Evolutionary conservation across 2,888 invertebrate genomes (phyloP), one percentile per base, ranked within the genome.

Genomic region (Ctenicera cuprea): DNA sequence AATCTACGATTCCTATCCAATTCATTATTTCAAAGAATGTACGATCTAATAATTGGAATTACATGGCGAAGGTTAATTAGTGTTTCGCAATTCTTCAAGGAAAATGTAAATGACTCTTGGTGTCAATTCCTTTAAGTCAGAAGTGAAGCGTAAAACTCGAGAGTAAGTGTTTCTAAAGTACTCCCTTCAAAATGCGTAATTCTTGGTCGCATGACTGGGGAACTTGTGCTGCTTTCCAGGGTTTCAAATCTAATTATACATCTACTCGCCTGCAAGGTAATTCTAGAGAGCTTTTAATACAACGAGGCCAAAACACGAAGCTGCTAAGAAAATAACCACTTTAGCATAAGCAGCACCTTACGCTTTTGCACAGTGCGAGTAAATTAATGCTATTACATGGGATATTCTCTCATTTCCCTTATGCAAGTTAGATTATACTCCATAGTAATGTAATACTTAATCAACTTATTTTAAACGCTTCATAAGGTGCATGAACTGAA

Each of bases 251-350:
- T 74, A 70, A 74, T 74, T 74, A 74, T 70, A 74, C 70, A 62
- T 69, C 74, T 74, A 70, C 74, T 74, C 69, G 74, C 65, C 63
- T 74, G 70, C 43, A 52, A 70, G 74, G 74, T 74, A 74, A 74
- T 74, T 69, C 74, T 54, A 61, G 70, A 70, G 70, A 70, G 74
- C 74, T 74, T 74, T 74, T 74, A 74, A 74, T 74, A 74, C 74
- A 41, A 62, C 70, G 66, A 66, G 74, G 70, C 69, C 74, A 74
- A 74, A 74, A 74, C 74, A 74, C 65, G 70, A 66, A 74, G 69
- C 74, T 74, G 73, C 68, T 69, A 73, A 73, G 68, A 73, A 74
- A 69, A 74, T 70, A 74, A 70, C 65, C 65, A 64, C 69, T 70
- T 70, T 74, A 70, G 59, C 66, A 74, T 74, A 74, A 74, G 74